Conservation (phyloP, 1,140 invertebrate species). For the Drosophila tsacasi region DNA sequence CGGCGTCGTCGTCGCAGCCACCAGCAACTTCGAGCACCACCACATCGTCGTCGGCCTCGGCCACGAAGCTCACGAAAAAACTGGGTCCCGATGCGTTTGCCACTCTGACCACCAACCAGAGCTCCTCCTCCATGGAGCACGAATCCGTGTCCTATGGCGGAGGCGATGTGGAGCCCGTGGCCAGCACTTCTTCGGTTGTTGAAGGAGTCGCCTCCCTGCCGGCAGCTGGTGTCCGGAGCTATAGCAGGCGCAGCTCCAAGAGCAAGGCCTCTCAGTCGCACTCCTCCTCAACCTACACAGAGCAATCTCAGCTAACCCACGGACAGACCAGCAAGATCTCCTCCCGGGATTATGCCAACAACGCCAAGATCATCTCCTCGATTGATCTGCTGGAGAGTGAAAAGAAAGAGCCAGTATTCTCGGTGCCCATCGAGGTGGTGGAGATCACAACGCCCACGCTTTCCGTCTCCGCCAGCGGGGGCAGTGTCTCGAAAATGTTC, state of each 20-base stretch:
- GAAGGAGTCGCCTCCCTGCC: conserved; percentile 6
- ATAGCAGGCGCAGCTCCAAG: conserved; percentile 50
- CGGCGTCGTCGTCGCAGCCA: conserved; percentile 35
- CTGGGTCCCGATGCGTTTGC: conserved; percentile 70
- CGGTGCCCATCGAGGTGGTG: conserved; percentile 81
- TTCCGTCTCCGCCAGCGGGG: conserved; percentile 56
- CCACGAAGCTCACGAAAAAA: conserved; percentile 69
- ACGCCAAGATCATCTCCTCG: conserved; percentile 75
- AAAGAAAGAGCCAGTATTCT: conserved; percentile 80
- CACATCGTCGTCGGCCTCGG: conserved; percentile 70
- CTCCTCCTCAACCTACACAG: conserved; percentile 39
- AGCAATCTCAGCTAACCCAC: conserved; percentile 65
- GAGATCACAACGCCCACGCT: conserved; percentile 65
- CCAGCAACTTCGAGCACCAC: conserved; percentile 71
- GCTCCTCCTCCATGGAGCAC: conserved; percentile 69
- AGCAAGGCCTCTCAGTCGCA: conserved; percentile 61
- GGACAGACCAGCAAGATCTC: conserved; percentile 61
- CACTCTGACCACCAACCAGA: conserved; percentile 63
- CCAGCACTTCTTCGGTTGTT: conserved; percentile 13
- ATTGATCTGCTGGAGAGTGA: conserved; percentile 82
- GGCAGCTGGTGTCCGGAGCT: conserved; percentile 55
- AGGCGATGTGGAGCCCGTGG: conserved; percentile 4
- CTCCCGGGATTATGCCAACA: conserved; percentile 66
- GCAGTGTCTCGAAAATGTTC: conserved; percentile 70
- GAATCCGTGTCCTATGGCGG: conserved; percentile 59